phyloP scores from a whole-genome alignment of 2,113 vertebrate genomes.

The Pipa parva region DNA sequence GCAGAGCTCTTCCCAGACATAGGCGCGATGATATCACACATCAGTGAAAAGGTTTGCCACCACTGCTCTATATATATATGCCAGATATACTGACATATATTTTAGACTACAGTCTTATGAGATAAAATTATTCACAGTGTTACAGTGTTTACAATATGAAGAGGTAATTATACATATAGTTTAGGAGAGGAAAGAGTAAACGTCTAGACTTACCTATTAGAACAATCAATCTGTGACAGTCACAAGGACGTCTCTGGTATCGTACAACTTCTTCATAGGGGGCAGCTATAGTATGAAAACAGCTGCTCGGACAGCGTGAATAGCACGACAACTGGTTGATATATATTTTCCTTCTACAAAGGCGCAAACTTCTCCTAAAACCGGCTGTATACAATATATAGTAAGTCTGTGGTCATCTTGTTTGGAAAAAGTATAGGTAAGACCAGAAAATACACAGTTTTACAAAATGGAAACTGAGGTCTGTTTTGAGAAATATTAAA shows the following conservation, averaged over 20 bases:
- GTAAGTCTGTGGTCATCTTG: background rate
- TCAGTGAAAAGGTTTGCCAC: too few species aligned
- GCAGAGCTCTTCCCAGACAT: too few species aligned
- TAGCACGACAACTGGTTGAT: conserved; percentile 55
- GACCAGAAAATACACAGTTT: too few species aligned
- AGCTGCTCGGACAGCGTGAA: conserved; percentile 56
- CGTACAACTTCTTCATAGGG: conserved; percentile 87
- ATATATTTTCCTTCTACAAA: conserved; percentile 70
- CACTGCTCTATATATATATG: too few species aligned
- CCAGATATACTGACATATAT: background rate
- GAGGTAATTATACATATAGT: too few species aligned
- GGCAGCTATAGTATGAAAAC: conserved; percentile 51
- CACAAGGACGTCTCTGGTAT: conserved; percentile 74
- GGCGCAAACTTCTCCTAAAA: conserved; percentile 85
- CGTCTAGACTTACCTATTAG: conserved; percentile 73
- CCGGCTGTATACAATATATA: conserved; percentile 66
- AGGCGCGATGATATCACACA: too few species aligned
- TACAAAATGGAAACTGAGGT: too few species aligned
- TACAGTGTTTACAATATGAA: background rate
- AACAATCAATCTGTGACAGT: conserved; percentile 73
- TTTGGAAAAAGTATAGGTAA: too few species aligned
- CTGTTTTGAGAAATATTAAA: too few species aligned
- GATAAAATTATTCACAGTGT: background rate
- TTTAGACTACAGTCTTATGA: too few species aligned
- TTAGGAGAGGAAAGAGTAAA: background rate